phyloP scores from a whole-genome alignment of 2,797 vertebrate genomes.

The Silurus aristotelis region DNA sequence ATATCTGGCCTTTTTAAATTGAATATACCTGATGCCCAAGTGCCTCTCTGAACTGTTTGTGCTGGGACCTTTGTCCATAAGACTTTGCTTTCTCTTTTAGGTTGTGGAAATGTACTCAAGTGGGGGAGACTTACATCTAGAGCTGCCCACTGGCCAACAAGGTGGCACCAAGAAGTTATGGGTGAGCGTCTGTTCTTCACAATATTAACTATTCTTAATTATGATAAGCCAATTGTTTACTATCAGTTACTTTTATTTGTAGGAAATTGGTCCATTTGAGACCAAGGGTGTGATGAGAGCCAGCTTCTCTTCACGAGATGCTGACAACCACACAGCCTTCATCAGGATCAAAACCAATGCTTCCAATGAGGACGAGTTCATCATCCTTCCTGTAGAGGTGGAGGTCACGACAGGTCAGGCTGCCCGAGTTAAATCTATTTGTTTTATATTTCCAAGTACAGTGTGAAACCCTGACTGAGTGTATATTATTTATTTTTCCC shows the following conservation, averaged over 20 bases:
- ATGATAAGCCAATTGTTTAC: too few relatives aligned
- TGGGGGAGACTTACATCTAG: conserved; percentile 94
- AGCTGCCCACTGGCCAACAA: conserved; percentile 96
- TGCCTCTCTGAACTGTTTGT: neutral
- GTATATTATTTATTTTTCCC: conserved; percentile 50
- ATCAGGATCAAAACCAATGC: conserved; percentile 97
- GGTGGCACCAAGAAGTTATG: conserved; percentile 91
- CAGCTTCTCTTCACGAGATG: conserved; percentile 96
- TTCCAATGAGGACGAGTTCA: conserved; percentile 89
- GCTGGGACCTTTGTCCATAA: neutral
- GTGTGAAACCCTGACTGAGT: neutral
- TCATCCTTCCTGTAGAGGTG: conserved; percentile 97
- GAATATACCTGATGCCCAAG: neutral
- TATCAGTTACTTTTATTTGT: conserved; percentile 42
- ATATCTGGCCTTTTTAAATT: neutral
- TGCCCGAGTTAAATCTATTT: neutral
- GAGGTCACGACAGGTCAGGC: conserved; percentile 93
- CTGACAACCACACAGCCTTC: conserved; percentile 98
- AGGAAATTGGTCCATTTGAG: conserved; percentile 99
- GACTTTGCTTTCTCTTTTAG: conserved; percentile 63
- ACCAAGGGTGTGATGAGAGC: conserved; percentile 99
- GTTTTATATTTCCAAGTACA: neutral
- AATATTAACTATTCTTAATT: neutral
- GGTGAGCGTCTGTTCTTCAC: conserved; percentile 72
- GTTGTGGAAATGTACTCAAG: conserved; percentile 99